phyloP scores from a whole-genome alignment of 2,797 vertebrate species.

The Malacoraja senta region DNA sequence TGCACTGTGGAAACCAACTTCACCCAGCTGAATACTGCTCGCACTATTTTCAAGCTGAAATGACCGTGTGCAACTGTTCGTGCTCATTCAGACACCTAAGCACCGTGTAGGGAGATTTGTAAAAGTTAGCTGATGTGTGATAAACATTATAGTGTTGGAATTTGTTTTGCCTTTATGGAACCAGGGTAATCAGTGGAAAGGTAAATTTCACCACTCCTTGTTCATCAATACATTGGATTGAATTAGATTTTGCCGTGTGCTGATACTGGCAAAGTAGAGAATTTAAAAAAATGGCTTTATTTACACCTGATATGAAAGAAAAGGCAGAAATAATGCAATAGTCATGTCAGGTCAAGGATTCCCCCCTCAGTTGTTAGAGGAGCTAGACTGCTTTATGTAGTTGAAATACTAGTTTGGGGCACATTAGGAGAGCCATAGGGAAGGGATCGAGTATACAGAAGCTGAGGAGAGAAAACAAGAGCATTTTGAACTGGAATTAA shows the following conservation, averaged over 20 bases:
- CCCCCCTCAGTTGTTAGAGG: no score
- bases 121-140: not conserved
- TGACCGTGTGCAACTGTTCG: slow-evolving; percentile 4
- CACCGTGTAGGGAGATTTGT: not conserved
- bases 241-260: not conserved
- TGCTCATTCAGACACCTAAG: not conserved
- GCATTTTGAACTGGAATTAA: not conserved
- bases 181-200: not conserved
- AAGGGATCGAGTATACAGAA: not conserved
- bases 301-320: not conserved
- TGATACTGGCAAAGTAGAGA: not conserved
- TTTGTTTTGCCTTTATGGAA: not conserved
- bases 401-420: not conserved
- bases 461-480: not conserved
- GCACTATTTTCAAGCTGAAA: not conserved
- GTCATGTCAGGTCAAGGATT: not conserved
- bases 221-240: not conserved
- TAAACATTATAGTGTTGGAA: not conserved
- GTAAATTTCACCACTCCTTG: not conserved
- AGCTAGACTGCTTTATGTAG: not conserved
- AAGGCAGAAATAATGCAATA: not conserved
- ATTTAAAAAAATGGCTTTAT: not conserved
- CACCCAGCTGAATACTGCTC: slow-evolving; percentile 24
- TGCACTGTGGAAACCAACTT: slow-evolving; percentile 3
- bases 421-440: not conserved